Conservation (phyloP, 2,113 vertebrate species). For the Thalassarche chlororhynchos region DNA sequence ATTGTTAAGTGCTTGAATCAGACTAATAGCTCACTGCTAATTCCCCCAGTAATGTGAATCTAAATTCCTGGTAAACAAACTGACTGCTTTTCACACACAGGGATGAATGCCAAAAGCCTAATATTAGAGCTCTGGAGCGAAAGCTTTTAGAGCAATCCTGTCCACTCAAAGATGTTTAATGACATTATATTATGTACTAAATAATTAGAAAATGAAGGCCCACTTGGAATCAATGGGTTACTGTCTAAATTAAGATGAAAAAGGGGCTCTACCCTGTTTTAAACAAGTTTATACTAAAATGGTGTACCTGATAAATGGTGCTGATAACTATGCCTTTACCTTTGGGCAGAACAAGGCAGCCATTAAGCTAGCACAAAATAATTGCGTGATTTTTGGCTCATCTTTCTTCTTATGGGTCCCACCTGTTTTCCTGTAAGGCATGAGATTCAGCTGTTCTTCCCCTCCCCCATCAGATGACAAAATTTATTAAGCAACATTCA, state of each 20-base stretch:
- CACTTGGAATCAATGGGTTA: slow-evolving; percentile 62
- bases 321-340: slow-evolving; percentile 56
- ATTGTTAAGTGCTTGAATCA: slow-evolving; percentile 85
- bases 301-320: slow-evolving; percentile 46
- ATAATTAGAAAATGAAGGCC: slow-evolving; percentile 66
- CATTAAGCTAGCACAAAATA: slow-evolving; percentile 11
- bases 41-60: slow-evolving; percentile 79
- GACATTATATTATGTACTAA: slow-evolving; percentile 75
- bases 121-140: slow-evolving; percentile 73
- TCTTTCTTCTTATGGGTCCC: not conserved
- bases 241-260: slow-evolving; percentile 71
- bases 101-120: slow-evolving; percentile 77
- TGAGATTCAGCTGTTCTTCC: not conserved
- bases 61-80: slow-evolving; percentile 85
- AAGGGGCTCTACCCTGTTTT: slow-evolving; percentile 35
- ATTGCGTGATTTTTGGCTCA: slow-evolving; percentile 21
- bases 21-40: slow-evolving; percentile 81
- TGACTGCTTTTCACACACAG: slow-evolving; percentile 71
- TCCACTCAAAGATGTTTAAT: slow-evolving; percentile 72
- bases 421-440: not conserved
- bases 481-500: not conserved
- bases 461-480: not conserved
- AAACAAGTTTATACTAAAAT: slow-evolving; percentile 68
- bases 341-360: slow-evolving; percentile 30
- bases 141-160: slow-evolving; percentile 76